phyloP scores from a whole-genome alignment of 2,888 invertebrate species.

The Cartodere bifasciata region DNA sequence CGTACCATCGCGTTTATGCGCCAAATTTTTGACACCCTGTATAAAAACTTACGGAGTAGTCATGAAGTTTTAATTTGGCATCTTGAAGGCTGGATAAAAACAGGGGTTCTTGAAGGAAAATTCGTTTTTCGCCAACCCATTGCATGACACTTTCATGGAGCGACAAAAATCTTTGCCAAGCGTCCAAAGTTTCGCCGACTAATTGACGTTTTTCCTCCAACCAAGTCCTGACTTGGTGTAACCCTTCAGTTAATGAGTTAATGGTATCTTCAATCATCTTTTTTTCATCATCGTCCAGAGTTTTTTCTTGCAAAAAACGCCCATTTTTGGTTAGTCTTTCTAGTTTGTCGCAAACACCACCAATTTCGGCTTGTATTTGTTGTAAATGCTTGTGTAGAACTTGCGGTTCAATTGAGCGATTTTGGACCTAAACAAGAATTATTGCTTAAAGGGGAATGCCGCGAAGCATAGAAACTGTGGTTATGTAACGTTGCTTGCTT shows the following conservation, averaged over 20 bases:
- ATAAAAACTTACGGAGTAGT: constrained; percentile 66
- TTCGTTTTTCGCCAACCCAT: constrained; percentile 74
- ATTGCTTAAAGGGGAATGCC: too few species aligned
- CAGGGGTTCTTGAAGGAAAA: constrained; percentile 66
- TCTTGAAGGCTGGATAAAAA: constrained; percentile 67
- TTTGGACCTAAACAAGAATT: constrained; percentile 47
- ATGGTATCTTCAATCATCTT: constrained; percentile 63
- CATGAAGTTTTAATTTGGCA: constrained; percentile 73
- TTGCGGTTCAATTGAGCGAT: constrained; percentile 65
- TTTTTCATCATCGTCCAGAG: constrained; percentile 64
- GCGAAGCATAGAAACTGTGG: too few species aligned
- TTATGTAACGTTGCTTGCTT: too few species aligned
- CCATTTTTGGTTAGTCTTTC: constrained; percentile 70
- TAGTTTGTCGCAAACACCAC: constrained; percentile 57
- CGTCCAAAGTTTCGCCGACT: constrained; percentile 76
- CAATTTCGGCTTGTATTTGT: constrained; percentile 63
- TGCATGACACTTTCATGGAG: constrained; percentile 68
- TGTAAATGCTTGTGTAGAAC: constrained; percentile 65
- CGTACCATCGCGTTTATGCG: too few species aligned
- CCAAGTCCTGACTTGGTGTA: constrained; percentile 64
- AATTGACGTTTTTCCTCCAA: constrained; percentile 73
- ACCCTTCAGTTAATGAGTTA: constrained; percentile 61
- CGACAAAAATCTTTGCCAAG: constrained; percentile 75
- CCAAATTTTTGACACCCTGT: too few species aligned
- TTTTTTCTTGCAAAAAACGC: constrained; percentile 64